Conservation (phyloP, 2,797 vertebrate species). For the Chrysocyon brachyurus region DNA sequence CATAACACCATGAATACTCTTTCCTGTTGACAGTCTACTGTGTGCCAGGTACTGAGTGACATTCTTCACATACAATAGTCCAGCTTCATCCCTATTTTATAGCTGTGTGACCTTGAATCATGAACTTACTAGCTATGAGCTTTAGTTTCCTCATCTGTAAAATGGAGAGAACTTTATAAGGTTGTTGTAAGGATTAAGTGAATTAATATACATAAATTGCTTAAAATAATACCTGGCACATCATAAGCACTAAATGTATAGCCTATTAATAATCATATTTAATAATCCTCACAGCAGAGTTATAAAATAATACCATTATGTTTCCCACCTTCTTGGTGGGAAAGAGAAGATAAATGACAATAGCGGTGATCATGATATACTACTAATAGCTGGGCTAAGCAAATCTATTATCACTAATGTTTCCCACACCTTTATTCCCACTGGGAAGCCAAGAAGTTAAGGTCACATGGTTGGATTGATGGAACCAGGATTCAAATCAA, state of each 20-base stretch:
- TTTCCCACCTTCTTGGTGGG: neutral
- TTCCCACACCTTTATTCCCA: neutral
- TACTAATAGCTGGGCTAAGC: neutral
- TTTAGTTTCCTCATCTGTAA: neutral
- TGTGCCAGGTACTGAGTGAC: neutral
- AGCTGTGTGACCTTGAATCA: neutral
- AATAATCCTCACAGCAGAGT: neutral
- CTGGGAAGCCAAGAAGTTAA: neutral
- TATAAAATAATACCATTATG: neutral
- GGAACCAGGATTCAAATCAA: neutral
- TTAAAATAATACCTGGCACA: neutral
- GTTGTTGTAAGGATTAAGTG: neutral
- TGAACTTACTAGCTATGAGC: neutral
- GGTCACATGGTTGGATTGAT: neutral
- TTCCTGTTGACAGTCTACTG: neutral
- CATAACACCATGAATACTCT: neutral
- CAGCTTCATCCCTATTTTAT: neutral
- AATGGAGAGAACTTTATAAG: neutral
- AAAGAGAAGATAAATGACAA: slow-evolving; percentile 15
- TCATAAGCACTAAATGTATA: neutral
- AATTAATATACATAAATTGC: neutral
- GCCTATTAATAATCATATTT: neutral
- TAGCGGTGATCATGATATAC: neutral
- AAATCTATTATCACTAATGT: neutral
- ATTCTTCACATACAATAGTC: neutral